Percentiles rank a stretch among this genome's conserved stretches.
phyloP scores from a whole-genome alignment of 2,113 vertebrate genomes.

The Heloderma charlesbogerti region DNA sequence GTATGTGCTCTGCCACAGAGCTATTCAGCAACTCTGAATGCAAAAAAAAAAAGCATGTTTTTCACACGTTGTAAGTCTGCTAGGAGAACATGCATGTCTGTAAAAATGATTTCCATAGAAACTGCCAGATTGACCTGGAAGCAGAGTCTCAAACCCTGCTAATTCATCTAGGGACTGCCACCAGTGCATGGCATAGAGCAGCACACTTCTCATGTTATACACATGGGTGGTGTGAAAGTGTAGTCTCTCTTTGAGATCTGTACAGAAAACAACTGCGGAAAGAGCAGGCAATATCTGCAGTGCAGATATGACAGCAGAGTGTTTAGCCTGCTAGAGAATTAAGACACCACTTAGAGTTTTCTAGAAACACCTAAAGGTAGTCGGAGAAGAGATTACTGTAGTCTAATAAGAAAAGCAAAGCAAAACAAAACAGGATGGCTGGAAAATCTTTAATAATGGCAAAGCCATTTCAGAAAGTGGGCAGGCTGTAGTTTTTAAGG shows the following conservation, averaged over 20 bases:
- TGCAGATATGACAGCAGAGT: neutral
- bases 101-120: neutral
- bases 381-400: neutral
- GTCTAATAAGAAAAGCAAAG: neutral
- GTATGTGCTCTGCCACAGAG: neutral
- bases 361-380: neutral
- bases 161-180: too few relatives aligned
- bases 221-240: neutral
- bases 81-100: neutral
- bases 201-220: neutral
- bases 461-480: neutral
- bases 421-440: neutral
- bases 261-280: accelerated
- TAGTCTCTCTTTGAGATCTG: neutral
- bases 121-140: too few relatives aligned
- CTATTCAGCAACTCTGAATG: neutral
- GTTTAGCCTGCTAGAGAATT: neutral
- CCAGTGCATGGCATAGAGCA: neutral
- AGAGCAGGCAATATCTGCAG: neutral
- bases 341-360: neutral
- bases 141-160: neutral
- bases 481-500: neutral
- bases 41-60: neutral
- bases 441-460: neutral
- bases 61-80: neutral